Conservation (phyloP, 2,113 vertebrate species). For the Channa argus region DNA sequence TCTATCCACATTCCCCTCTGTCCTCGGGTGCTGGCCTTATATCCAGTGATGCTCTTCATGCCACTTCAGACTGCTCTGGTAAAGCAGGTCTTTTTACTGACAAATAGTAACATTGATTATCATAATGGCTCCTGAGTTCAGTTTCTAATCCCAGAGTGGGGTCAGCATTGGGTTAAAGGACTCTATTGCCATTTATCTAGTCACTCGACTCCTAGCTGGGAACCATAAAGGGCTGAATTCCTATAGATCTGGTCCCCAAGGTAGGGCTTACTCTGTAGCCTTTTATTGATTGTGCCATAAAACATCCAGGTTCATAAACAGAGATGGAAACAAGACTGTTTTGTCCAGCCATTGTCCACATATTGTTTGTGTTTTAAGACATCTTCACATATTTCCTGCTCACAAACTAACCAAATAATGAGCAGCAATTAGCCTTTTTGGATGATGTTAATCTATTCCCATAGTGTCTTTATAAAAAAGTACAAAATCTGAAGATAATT, state of each 20-base stretch:
- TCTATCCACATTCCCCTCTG: too few relatives aligned
- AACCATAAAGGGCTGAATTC: constrained; percentile 58
- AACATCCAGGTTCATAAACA: constrained; percentile 42
- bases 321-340: constrained; percentile 30
- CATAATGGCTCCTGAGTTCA: constrained; percentile 23
- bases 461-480: not conserved
- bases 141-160: constrained; percentile 45
- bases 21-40: too few relatives aligned
- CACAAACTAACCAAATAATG: not conserved
- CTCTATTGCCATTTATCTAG: constrained; percentile 54
- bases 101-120: constrained; percentile 45
- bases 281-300: constrained; percentile 62
- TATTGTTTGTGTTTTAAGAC: not conserved
- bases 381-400: not conserved
- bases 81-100: constrained; percentile 31
- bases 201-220: constrained; percentile 37
- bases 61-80: too few relatives aligned
- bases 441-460: not conserved
- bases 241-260: constrained; percentile 48
- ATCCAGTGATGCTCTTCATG: too few relatives aligned
- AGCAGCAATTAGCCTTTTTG: not conserved
- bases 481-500: not conserved
- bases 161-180: constrained; percentile 62
- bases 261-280: constrained; percentile 26
- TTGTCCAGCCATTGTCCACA: constrained; percentile 4